Percentiles rank a stretch among this genome's conserved stretches.
phyloP scores from a whole-genome alignment of 2,113 vertebrate genomes.

The Ammospiza nelsoni region DNA sequence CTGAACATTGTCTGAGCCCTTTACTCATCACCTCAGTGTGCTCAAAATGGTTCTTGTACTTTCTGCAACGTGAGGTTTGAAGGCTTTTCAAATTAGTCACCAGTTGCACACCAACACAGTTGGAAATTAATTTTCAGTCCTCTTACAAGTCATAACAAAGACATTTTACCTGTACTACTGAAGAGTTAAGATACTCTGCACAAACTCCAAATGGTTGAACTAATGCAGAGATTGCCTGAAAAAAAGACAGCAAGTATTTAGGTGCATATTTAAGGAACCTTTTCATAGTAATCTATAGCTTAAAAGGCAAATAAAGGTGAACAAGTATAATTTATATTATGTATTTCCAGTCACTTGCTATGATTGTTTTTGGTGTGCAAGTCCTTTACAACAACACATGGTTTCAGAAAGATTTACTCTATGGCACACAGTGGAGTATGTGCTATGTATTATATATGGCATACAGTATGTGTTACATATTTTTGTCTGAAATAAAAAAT shows the following conservation, averaged over 20 bases:
- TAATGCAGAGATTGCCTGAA: constrained; percentile 91
- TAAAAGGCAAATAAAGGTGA: background rate
- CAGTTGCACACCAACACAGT: background rate
- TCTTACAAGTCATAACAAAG: background rate
- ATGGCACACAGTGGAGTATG: background rate
- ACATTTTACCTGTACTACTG: constrained; percentile 90
- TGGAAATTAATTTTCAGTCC: background rate
- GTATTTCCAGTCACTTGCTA: background rate
- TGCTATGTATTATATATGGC: background rate
- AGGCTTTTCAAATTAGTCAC: background rate
- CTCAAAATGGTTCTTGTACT: background rate
- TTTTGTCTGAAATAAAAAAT: background rate
- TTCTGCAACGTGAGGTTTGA: background rate
- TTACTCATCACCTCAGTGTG: background rate
- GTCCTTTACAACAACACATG: background rate
- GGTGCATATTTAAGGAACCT: background rate
- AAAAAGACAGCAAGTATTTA: constrained; percentile 26
- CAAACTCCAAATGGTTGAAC: constrained; percentile 95
- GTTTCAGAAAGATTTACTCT: background rate
- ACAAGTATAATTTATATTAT: background rate
- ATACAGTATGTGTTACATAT: background rate
- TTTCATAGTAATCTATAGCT: background rate
- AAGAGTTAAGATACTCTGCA: constrained; percentile 96
- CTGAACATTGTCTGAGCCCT: background rate
- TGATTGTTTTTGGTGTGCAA: background rate